Evolutionary conservation across 2,797 vertebrate genomes (phyloP).

Genomic region (Neopelma chrysocephalum): DNA sequence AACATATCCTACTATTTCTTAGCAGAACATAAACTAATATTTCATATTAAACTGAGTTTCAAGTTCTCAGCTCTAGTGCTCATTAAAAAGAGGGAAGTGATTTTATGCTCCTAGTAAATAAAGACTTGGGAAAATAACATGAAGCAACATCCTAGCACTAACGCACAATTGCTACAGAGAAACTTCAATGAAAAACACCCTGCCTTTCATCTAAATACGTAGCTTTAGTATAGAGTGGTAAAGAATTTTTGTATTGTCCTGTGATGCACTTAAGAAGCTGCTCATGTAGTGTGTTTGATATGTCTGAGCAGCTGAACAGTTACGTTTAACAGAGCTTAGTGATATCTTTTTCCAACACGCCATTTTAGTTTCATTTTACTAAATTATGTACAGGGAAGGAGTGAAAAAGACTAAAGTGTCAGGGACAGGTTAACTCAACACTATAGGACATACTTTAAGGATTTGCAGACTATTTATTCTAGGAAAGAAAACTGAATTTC

Average conservation of each 20-base stretch:
- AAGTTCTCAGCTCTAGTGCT: not conserved
- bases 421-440: constrained; percentile 69
- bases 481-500: constrained; percentile 33
- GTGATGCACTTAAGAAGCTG: not conserved
- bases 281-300: not conserved
- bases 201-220: not conserved
- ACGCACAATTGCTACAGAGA: not conserved
- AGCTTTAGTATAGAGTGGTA: not conserved
- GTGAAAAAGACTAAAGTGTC: constrained; percentile 61
- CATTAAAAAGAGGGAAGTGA: not conserved
- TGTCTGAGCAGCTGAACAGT: not conserved
- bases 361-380: constrained; percentile 59
- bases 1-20: not conserved
- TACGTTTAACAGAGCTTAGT: not conserved
- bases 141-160: not conserved
- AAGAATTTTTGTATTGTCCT: not conserved
- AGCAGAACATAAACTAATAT: not conserved
- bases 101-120: not conserved
- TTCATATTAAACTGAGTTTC: not conserved
- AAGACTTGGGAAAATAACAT: not conserved
- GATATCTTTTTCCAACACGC: constrained; percentile 4
- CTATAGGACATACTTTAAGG: not conserved
- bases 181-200: not conserved
- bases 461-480: constrained; percentile 37
- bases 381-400: constrained; percentile 60